Evolutionary conservation across 2,888 invertebrate species (phyloP), one percentile per base, ranked within the genome.

Genomic region (Uloborus plumipes): DNA sequence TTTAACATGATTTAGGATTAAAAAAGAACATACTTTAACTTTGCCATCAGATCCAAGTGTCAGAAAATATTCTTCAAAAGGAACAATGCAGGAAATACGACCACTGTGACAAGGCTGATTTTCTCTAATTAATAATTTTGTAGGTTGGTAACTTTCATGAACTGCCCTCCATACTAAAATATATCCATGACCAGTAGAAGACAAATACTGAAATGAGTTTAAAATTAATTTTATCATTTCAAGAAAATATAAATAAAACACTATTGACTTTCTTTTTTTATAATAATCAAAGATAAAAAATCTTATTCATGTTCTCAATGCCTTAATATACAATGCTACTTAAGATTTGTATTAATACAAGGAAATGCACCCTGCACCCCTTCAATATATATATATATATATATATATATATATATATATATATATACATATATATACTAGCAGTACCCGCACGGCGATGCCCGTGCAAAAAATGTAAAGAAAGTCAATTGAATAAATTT

Each of bases 11-110:
- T n/a, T n/a, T n/a, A n/a, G n/a, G 20, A 59, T 0, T 0, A n/a
- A 59, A 20, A 22, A 22, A 58, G 9, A 22, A 18, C 53, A 15
- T 64, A 74, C 74, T 58, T 74, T 74, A 3, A 74, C n/a, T 13
- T 14, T 16, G 13, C 74, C 74, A 74, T 74, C 74, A 58, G 55
- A 66, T 26, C 74, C 74, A 74, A 74, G 55, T 11, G 65, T 65
- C 47, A 74, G 55, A 16, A 74, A 39, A 14, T 51, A 66, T 13
- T 65, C 55, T 4, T 66, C n/a, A 16, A 58, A 22, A 18, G 16
- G 39, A 16, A 65, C 22, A 22, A 74, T 47, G 53, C 26, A 55
- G 26, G 47, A n/a, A 26, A 74, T 58, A 58, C 58, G 31, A 22
- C 58, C 58, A 20, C 66, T 22, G 65, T 74, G 74, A 16, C 55